Evolutionary conservation across 2,888 invertebrate genomes (phyloP).

Genomic region (Drosophila limbata): DNA sequence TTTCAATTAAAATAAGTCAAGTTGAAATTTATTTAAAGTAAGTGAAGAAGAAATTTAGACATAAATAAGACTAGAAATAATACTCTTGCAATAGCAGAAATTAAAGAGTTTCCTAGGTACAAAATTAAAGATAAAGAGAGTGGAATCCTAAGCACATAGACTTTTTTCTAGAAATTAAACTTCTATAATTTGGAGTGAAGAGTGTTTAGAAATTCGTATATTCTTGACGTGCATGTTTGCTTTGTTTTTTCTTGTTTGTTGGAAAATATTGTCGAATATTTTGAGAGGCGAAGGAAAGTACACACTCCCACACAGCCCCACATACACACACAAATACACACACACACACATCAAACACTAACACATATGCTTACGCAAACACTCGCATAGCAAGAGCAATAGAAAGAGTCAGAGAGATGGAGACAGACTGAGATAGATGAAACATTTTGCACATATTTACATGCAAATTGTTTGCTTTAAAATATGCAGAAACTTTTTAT

Average conservation of each 20-base stretch:
- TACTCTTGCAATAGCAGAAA: too few relatives aligned
- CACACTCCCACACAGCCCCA: slow-evolving; percentile 38
- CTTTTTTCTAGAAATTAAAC: too few relatives aligned
- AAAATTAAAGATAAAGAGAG: too few relatives aligned
- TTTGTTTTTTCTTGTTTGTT: slow-evolving; percentile 65
- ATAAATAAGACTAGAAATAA: too few relatives aligned
- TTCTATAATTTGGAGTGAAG: slow-evolving; percentile 12
- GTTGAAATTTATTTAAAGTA: too few relatives aligned
- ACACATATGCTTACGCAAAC: slow-evolving; percentile 41
- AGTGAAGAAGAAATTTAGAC: too few relatives aligned
- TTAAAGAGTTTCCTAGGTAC: too few relatives aligned
- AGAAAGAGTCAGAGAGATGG: neutral
- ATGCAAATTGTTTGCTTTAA: slow-evolving; percentile 78
- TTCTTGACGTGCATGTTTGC: slow-evolving; percentile 38
- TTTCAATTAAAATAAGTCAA: too few relatives aligned
- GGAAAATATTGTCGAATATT: slow-evolving; percentile 79
- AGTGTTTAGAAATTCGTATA: slow-evolving; percentile 19
- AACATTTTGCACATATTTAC: slow-evolving; percentile 67
- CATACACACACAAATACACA: slow-evolving; percentile 22
- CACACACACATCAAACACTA: slow-evolving; percentile 27
- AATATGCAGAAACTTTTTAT: slow-evolving; percentile 73
- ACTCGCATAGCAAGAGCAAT: slow-evolving; percentile 27
- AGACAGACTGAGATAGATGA: slow-evolving; percentile 6
- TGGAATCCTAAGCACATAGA: too few relatives aligned
- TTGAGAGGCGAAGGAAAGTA: slow-evolving; percentile 63